Percentiles rank a stretch among this genome's conserved stretches.
These are phyloP conservation scores for Mythimna pallens DNA, from an alignment of 2,888 invertebrate genomes.

Conservation along the genomic window DNA sequence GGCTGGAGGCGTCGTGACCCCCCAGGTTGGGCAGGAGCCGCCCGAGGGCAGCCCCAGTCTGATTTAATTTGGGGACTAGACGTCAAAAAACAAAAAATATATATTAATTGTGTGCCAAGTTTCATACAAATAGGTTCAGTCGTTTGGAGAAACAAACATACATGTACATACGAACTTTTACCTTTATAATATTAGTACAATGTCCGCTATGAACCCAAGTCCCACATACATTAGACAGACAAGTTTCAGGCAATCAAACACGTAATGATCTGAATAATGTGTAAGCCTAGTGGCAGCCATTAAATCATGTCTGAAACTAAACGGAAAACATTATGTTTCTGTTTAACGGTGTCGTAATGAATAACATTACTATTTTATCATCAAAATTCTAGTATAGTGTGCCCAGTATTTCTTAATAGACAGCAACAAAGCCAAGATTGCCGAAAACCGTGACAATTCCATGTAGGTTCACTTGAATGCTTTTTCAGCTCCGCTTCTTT, in stretches of 20 bases:
- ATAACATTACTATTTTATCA: not conserved
- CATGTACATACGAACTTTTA: no score
- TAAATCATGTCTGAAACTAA: slow-evolving; percentile 2
- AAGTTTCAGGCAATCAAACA: not conserved
- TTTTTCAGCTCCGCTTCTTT: not conserved
- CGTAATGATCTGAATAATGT: not conserved
- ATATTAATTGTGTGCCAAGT: no score
- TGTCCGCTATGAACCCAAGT: not conserved
- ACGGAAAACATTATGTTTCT: not conserved
- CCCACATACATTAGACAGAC: not conserved
- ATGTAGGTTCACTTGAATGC: no score
- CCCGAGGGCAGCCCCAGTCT: no score
- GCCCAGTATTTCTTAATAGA: not conserved
- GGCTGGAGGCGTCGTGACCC: no score
- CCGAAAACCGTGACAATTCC: not conserved
- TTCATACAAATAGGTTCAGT: no score
- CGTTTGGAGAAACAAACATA: no score
- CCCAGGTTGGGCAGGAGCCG: no score
- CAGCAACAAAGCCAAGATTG: not conserved
- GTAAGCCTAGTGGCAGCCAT: not conserved
- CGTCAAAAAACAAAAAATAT: no score
- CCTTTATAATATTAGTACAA: no score
- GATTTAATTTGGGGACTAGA: no score
- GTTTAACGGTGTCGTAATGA: not conserved
- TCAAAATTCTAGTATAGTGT: not conserved